Evolutionary conservation across 2,797 vertebrate genomes (phyloP), one percentile per base, ranked within the genome.

Genomic region (Rostrhamus sociabilis): DNA sequence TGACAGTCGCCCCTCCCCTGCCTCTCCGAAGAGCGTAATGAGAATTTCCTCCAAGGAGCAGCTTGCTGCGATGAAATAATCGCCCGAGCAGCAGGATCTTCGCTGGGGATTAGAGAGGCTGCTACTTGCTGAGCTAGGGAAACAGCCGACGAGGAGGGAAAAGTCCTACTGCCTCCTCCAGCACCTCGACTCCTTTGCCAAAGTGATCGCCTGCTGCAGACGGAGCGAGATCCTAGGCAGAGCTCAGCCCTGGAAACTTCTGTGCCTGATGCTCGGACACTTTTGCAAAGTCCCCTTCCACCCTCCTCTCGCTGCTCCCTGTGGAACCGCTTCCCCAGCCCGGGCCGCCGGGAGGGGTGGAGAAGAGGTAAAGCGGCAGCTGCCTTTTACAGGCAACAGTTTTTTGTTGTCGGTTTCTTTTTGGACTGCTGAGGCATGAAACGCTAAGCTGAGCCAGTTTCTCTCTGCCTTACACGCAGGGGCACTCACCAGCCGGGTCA

Each of bases 1-100:
- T 91, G 92, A 97, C 94, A 93, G 88, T 94, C n/a, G 92, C 96
- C 74, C 96, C 94, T 96, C 97, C 97, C 93, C 93, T 86, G 90
- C 71, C 83, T 94, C 83, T 95, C 83, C 32, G 11, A 93, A 82
- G 88, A 95, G 74, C 59, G 36, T 93, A 93, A 96, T 91, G 96
- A 96, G 93, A 95, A 95, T 95, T 92, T 95, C 86, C 92, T 95
- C 77, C 16, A 42, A 92, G 96, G 92, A 97, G 96, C 97, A 97
- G 78, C 93, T 97, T 95, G 90, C 85, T 40, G 43, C 80, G 72
- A 96, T 92, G 91, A 96, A 95, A 96, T 95, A 96, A 96, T 96
- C 93, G 38, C 79, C 91, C 42, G 23, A 94, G 86, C 87, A 93
- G 93, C 93, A 90, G 84, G 96, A 96, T 93, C 94, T 91, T 93